These are phyloP conservation scores for Camelus bactrianus DNA, from an alignment of 2,113 vertebrate genomes.

Conservation along the genomic window DNA sequence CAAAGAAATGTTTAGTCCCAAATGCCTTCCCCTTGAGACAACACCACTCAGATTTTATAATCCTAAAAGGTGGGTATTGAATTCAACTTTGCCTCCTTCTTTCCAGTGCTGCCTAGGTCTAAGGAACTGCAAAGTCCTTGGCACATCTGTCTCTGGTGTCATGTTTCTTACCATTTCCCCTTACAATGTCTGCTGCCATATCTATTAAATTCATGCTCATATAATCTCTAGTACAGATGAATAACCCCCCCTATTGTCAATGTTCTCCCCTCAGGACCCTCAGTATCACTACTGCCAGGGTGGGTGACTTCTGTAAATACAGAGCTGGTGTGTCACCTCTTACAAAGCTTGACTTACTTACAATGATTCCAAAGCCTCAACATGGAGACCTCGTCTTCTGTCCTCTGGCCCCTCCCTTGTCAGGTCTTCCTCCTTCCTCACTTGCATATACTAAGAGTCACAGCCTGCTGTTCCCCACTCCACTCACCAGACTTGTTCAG, in stretches of 20 bases:
- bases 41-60: background rate
- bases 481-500: background rate
- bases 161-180: background rate
- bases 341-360: background rate
- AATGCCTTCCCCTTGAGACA: background rate
- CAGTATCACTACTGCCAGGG: background rate
- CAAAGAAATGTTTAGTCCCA: background rate
- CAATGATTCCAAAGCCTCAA: background rate
- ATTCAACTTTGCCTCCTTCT: background rate
- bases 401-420: no score
- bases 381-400: background rate
- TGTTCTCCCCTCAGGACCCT: background rate
- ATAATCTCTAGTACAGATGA: background rate
- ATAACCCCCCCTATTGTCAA: background rate
- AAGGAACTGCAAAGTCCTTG: background rate
- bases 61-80: background rate
- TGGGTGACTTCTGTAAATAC: background rate
- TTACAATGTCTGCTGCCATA: background rate
- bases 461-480: fast-evolving
- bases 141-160: background rate
- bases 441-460: background rate
- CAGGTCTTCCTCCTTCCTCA: background rate
- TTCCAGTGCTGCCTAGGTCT: fast-evolving
- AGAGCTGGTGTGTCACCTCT: background rate
- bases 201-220: background rate